Conservation (phyloP, 2,113 vertebrate genomes). For the Toxotes chatareus region DNA sequence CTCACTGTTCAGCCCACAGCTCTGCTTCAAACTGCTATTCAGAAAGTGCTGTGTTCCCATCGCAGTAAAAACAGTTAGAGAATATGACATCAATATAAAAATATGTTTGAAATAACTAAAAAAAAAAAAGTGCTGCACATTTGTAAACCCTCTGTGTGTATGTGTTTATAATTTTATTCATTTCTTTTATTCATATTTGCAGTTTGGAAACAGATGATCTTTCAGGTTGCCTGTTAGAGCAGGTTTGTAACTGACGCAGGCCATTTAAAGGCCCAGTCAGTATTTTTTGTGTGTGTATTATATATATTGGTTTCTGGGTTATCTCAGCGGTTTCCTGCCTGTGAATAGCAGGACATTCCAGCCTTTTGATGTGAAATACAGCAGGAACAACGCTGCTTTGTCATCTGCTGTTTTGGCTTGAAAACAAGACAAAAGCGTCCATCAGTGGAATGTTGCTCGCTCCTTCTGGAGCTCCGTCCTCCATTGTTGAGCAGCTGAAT, state of each 20-base stretch:
- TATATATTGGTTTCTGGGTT: not conserved
- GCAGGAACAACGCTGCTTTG: not conserved
- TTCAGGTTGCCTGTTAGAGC: not conserved
- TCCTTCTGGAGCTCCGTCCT: conserved; percentile 32
- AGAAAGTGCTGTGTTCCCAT: not conserved
- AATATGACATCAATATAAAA: conserved; percentile 32
- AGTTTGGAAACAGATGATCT: no score
- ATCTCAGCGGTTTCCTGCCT: not conserved
- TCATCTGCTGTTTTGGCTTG: not conserved
- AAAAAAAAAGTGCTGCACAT: not conserved
- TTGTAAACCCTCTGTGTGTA: not conserved
- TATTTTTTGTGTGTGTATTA: not conserved
- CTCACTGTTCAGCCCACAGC: no score
- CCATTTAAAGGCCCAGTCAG: not conserved
- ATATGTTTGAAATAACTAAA: not conserved
- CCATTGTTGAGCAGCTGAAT: conserved; percentile 44
- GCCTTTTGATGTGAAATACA: conserved; percentile 10
- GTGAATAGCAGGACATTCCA: not conserved
- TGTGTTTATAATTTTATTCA: not conserved
- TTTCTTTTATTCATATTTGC: no score
- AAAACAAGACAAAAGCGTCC: conserved; percentile 20
- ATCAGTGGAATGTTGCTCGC: conserved; percentile 18
- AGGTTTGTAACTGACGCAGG: not conserved
- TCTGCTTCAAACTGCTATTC: conserved; percentile 7
- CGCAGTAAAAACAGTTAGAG: not conserved